A percentile compares a stretch with the other conserved stretches of the same genome.
Conservation (phyloP, 2,888 invertebrate genomes). For the Acrocyrtus sp. region DNA sequence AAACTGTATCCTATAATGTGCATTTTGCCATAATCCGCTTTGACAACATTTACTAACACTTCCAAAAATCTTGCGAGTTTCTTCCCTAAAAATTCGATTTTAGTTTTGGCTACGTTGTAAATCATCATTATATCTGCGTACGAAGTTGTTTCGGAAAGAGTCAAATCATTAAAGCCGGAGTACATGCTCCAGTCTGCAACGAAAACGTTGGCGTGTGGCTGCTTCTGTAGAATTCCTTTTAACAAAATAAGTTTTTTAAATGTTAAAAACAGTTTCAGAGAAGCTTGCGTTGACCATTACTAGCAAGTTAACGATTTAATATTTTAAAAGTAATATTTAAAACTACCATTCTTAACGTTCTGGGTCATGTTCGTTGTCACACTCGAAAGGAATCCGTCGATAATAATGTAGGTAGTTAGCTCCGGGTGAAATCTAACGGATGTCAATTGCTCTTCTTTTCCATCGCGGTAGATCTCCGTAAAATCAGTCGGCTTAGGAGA, state of each 20-base stretch:
- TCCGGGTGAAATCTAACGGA: no score
- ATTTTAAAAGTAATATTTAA: no score
- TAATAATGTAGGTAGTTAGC: no score
- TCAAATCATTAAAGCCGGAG: background rate
- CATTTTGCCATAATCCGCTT: background rate
- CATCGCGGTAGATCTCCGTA: no score
- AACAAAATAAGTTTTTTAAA: no score
- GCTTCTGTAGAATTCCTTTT: background rate
- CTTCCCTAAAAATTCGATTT: background rate
- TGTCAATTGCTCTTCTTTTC: no score
- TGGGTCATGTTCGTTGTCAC: conserved; percentile 17
- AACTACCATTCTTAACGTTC: conserved; percentile 14
- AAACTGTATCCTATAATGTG: conserved; percentile 4
- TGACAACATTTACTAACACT: background rate
- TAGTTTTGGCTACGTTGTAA: background rate
- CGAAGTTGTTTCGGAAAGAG: background rate
- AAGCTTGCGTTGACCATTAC: background rate
- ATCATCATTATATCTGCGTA: no score
- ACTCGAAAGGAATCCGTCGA: conserved; percentile 32
- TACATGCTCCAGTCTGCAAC: conserved; percentile 1
- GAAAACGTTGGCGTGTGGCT: background rate
- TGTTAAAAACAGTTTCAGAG: no score
- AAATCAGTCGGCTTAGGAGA: no score
- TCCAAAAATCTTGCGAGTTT: background rate
- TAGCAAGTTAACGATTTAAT: background rate